Conservation (phyloP, 2,113 vertebrate species). For the Haemorhous mexicanus region DNA sequence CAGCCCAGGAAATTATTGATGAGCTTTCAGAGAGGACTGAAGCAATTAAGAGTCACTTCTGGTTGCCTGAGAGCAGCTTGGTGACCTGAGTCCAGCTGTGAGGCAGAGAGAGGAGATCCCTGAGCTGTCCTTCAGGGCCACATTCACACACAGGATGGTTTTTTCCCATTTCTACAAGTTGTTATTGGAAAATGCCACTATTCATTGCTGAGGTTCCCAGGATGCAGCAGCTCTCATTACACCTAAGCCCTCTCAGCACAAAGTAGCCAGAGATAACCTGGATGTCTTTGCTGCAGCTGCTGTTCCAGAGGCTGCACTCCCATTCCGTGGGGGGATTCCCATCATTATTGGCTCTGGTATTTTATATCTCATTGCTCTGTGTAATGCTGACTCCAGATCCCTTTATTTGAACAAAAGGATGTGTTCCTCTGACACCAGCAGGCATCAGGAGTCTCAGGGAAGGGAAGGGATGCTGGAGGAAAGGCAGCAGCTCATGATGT, state of each 20-base stretch:
- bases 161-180: not conserved
- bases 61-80: not conserved
- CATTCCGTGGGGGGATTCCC: not conserved
- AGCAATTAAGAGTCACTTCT: not conserved
- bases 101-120: not conserved
- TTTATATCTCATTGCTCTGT: slow-evolving; percentile 26
- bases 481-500: not conserved
- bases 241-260: slow-evolving; percentile 41
- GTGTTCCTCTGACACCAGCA: not conserved
- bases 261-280: slow-evolving; percentile 25
- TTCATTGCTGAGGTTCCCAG: not conserved
- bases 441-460: not conserved
- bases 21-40: not conserved
- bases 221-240: slow-evolving; percentile 26
- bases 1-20: not conserved
- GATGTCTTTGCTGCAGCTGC: slow-evolving; percentile 28
- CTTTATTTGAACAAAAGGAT: slow-evolving; percentile 5
- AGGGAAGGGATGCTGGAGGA: not conserved
- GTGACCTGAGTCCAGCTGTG: not conserved
- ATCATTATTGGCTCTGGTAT: slow-evolving; percentile 47
- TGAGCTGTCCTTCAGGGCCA: not conserved
- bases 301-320: slow-evolving; percentile 31
- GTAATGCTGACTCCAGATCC: slow-evolving; percentile 7
- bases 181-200: slow-evolving; percentile 36
- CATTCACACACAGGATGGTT: not conserved